Conservation (phyloP, 2,888 invertebrate species). For the Spilosoma lubricipeda region DNA sequence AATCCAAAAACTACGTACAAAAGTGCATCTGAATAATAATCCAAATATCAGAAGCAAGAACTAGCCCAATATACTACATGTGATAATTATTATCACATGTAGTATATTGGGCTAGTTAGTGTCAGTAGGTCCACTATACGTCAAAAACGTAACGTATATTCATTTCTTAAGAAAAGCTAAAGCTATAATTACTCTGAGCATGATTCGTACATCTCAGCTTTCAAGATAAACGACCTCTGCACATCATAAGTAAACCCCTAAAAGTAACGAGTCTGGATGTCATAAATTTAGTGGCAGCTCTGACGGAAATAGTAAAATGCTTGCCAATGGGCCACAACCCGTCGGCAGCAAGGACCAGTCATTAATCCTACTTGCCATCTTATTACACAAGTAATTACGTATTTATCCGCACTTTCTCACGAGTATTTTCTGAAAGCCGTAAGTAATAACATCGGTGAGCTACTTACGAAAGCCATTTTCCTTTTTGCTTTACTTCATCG, state of each 20-base stretch:
- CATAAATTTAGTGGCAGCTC: conserved; percentile 67
- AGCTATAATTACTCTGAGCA: conserved; percentile 1
- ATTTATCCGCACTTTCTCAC: conserved; percentile 65
- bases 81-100: no score
- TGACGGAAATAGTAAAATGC: conserved; percentile 37
- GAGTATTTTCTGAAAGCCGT: conserved; percentile 49
- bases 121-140: background rate
- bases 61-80: background rate
- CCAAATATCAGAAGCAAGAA: background rate
- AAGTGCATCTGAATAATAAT: background rate
- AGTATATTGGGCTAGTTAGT: no score
- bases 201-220: conserved; percentile 56
- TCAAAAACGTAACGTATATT: background rate
- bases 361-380: conserved; percentile 65
- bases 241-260: conserved; percentile 66
- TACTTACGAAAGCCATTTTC: conserved; percentile 42
- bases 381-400: conserved; percentile 72
- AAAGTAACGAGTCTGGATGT: conserved; percentile 68
- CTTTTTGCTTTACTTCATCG: conserved; percentile 36
- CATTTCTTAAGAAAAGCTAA: background rate
- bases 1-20: background rate
- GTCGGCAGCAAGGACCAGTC: conserved; percentile 50
- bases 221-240: conserved; percentile 64
- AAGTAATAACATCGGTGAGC: conserved; percentile 45
- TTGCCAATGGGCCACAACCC: conserved; percentile 41